Conservation (phyloP, 2,888 invertebrate species). For the Ditula angustiorana region DNA sequence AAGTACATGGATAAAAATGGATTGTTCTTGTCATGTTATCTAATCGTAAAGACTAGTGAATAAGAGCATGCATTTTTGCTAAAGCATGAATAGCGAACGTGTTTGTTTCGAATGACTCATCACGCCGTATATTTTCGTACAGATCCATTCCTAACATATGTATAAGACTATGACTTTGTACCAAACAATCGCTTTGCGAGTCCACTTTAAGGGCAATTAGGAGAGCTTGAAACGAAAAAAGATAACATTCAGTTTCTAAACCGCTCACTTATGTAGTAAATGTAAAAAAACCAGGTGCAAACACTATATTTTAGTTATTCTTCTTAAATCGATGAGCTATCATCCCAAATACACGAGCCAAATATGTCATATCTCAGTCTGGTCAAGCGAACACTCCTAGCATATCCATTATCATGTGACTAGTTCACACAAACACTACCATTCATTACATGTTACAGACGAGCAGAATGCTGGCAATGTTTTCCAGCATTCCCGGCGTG, state of each 20-base stretch:
- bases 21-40: slow-evolving; percentile 30
- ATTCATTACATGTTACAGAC: background rate
- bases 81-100: slow-evolving; percentile 4
- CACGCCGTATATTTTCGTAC: background rate
- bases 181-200: background rate
- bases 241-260: no score
- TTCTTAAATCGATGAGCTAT: no score
- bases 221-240: background rate
- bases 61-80: slow-evolving; percentile 14
- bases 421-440: background rate
- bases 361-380: no score
- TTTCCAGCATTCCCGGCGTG: slow-evolving; percentile 9
- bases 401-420: no score
- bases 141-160: background rate
- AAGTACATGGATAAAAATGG: slow-evolving; percentile 19
- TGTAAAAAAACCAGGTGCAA: no score
- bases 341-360: no score
- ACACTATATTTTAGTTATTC: no score
- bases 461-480: slow-evolving; percentile 2
- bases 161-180: background rate
- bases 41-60: slow-evolving; percentile 15
- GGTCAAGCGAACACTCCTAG: no score
- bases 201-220: background rate
- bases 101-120: slow-evolving; percentile 5
- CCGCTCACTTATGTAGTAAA: no score